Evolutionary conservation across 2,888 invertebrate species (phyloP), one percentile per base, ranked within the genome.

Genomic region (Busseola fusca): DNA sequence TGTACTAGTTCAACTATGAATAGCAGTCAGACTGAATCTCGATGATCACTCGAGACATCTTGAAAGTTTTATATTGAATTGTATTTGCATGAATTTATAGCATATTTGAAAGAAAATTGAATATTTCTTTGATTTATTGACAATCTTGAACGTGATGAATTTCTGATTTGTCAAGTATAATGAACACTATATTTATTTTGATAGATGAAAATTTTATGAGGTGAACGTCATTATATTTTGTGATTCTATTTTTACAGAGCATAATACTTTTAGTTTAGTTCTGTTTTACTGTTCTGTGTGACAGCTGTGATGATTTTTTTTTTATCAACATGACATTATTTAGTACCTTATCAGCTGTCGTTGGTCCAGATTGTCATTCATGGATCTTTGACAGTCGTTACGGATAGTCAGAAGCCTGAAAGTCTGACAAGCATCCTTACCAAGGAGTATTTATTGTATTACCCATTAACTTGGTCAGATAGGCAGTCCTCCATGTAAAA

Each of bases 1-100:
- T 60, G 37, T 54, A 70, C 65, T 69, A 60, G 25, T 80, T 66
- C 21, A 56, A 50, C 37, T 69, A 64, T 69, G 66, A 81, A 77
- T 65, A 62, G 48, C 54, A 72, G 72, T 77, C 66, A 63, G 30
- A 73, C 62, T 73, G 65, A 78, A 67, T 79, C 30, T 65, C 69
- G 70, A 74, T 73, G 54, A 40, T 37, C 52, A 34, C 72, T 80
- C 37, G 80, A 82, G 76, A 74, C 74, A 54, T 58, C 76, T 82
- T 42, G 48, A 74, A 75, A 74, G 56, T 84, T 84, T 82, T 58
- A 42, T 73, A 72, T 60, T 67, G 54, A 63, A 54, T 60, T 65
- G 45, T 57, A 65, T 75, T 75, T 78, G 62, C 62, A 69, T 75
- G 30, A 74, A 60, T 78, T 37, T 25, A 48, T 54, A 16, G 48